Evolutionary conservation across 2,113 vertebrate genomes (phyloP).

Genomic region (Megaceryle torquata): DNA sequence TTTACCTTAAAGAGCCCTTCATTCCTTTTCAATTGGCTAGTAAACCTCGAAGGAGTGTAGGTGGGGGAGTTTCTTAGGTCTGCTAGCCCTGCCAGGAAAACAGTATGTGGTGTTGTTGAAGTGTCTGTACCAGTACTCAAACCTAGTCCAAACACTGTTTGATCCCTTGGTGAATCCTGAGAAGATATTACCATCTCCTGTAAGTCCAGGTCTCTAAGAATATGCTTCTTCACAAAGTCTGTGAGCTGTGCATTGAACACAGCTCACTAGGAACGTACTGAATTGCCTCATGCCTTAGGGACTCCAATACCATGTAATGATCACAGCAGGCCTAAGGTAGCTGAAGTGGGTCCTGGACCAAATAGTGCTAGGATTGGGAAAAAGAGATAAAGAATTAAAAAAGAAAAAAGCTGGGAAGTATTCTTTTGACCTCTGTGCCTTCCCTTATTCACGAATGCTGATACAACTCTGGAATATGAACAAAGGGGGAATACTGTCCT

Average conservation of each 20-base stretch:
- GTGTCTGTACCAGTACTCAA: background rate
- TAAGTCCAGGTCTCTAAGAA: background rate
- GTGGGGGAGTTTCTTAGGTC: background rate
- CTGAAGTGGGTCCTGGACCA: background rate
- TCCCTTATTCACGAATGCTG: fast-evolving
- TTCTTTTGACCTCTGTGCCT: background rate
- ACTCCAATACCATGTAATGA: background rate
- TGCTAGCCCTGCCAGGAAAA: background rate
- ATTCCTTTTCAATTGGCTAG: background rate
- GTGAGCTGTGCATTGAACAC: background rate
- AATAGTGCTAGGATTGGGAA: background rate
- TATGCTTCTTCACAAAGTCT: background rate
- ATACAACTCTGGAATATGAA: background rate
- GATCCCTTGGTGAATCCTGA: background rate
- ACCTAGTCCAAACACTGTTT: background rate
- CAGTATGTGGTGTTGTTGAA: background rate
- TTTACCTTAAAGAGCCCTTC: background rate
- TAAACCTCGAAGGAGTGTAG: background rate
- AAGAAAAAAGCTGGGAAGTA: background rate
- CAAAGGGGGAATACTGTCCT: background rate
- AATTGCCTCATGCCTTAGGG: background rate
- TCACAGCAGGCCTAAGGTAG: background rate
- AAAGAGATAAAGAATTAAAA: background rate
- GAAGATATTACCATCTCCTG: background rate
- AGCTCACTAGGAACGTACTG: background rate